Conservation (phyloP, 2,797 vertebrate genomes). For the Lagodon rhomboides region DNA sequence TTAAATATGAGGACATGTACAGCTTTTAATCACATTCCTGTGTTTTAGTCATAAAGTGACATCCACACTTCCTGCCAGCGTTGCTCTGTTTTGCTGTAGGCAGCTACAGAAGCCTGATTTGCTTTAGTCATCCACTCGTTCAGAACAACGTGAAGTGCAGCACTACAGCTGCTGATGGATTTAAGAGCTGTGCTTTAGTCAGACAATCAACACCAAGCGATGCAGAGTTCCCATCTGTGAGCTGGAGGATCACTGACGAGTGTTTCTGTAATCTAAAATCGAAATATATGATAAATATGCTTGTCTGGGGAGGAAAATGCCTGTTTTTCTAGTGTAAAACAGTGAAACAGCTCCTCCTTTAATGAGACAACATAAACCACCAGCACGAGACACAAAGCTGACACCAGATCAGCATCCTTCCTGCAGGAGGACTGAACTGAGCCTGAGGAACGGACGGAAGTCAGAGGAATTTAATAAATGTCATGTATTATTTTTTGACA, state of each 20-base stretch:
- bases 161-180: background rate
- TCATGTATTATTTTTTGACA: constrained; percentile 44
- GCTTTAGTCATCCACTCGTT: background rate
- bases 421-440: background rate
- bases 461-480: background rate
- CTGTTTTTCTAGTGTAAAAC: background rate
- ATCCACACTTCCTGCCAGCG: background rate
- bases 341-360: background rate
- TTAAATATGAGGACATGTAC: background rate
- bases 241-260: background rate
- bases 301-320: background rate
- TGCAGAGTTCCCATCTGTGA: background rate
- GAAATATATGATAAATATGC: background rate
- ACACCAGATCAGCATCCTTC: constrained; percentile 8
- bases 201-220: background rate
- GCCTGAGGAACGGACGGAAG: background rate
- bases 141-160: background rate
- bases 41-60: background rate
- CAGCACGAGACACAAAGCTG: constrained; percentile 20
- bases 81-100: background rate
- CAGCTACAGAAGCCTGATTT: background rate
- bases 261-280: background rate
- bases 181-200: background rate
- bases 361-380: background rate
- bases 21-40: background rate